phyloP scores from a whole-genome alignment of 2,797 vertebrate genomes.

The Caiman crocodilus region DNA sequence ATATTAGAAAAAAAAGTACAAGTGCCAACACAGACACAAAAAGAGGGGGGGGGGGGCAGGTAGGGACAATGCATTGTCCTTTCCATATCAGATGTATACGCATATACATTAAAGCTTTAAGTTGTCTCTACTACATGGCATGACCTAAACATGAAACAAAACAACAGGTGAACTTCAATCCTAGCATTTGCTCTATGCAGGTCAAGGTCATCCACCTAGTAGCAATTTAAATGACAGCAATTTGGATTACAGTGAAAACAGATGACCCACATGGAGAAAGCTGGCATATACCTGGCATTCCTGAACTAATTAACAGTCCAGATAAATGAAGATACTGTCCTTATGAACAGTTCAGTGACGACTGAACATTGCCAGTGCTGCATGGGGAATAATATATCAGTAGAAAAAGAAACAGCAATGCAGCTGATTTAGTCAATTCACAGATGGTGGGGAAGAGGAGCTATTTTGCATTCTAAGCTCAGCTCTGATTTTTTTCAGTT shows the following conservation, averaged over 20 bases:
- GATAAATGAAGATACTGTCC: conserved; percentile 14
- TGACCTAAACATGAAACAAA: background rate
- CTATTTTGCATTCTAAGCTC: background rate
- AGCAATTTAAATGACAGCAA: background rate
- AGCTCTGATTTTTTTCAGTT: background rate
- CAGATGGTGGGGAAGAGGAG: background rate
- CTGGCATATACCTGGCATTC: background rate
- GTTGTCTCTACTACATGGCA: background rate
- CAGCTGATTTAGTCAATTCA: background rate
- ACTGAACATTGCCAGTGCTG: background rate
- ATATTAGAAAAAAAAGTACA: background rate
- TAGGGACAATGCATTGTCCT: background rate
- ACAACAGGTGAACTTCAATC: background rate
- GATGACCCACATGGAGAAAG: background rate
- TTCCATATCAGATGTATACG: no score
- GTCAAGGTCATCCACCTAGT: background rate
- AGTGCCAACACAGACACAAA: background rate
- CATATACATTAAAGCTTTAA: background rate
- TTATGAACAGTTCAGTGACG: background rate
- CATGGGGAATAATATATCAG: conserved; percentile 2
- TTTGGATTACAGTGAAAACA: background rate
- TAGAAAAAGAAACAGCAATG: conserved; percentile 13
- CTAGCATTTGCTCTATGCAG: background rate
- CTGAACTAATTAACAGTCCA: background rate
- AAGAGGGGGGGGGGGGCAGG: background rate